A percentile compares a stretch with the other conserved stretches of the same genome.
Conservation (phyloP, 2,113 vertebrate genomes). For the Shinisaurus crocodilurus region DNA sequence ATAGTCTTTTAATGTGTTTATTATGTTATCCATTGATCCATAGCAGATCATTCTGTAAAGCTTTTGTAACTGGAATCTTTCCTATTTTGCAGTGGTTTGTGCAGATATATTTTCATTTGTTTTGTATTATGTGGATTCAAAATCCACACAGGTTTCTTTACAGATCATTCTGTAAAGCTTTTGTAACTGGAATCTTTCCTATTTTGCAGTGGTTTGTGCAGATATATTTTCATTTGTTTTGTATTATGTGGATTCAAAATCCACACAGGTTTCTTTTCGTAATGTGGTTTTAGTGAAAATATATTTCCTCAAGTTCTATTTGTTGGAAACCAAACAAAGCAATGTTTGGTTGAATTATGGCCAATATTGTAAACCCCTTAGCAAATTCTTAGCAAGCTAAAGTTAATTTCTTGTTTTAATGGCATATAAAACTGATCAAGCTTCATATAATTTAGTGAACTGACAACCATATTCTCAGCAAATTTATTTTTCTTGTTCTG, state of each 20-base stretch:
- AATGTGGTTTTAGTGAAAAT: not conserved
- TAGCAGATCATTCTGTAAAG: slow-evolving; percentile 11
- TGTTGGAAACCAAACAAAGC: slow-evolving; percentile 5
- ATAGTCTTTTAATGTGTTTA: slow-evolving; percentile 30
- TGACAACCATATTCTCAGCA: not conserved
- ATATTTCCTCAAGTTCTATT: not conserved
- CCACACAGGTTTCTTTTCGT: not conserved
- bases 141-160: not conserved
- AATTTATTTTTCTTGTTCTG: not conserved
- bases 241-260: not conserved
- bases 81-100: too few relatives aligned
- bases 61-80: not conserved
- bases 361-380: not conserved
- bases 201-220: slow-evolving; percentile 12
- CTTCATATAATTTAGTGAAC: not conserved
- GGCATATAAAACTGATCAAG: not conserved
- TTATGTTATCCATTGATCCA: slow-evolving; percentile 19
- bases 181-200: too few relatives aligned
- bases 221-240: slow-evolving; percentile 13
- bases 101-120: slow-evolving; percentile 9
- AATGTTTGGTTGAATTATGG: slow-evolving; percentile 21
- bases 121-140: not conserved
- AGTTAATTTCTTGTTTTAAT: not conserved
- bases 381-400: not conserved
- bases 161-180: too few relatives aligned